Evolutionary conservation across 2,797 vertebrate genomes (phyloP), one percentile per base, ranked within the genome.

Genomic region (Myripristis jacobus): DNA sequence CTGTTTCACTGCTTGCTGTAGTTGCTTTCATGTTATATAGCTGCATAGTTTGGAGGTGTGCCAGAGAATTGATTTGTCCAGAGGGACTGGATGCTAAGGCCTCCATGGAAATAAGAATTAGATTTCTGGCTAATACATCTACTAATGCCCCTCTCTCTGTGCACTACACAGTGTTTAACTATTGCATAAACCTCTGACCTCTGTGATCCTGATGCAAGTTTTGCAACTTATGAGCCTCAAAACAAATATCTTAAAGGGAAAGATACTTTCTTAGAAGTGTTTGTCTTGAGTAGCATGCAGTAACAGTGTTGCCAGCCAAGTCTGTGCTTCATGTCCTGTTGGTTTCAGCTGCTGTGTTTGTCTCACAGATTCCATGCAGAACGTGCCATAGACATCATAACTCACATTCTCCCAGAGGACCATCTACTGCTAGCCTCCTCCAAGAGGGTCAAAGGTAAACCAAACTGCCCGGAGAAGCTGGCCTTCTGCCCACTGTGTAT

Each of bases 361-460:
- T 83, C 46, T 36, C 64, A 38, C 90, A 99, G 98, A 90, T 99
- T 99, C 91, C 98, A 99, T n/a, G 98, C 98, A 88, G 98, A 99
- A 93, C 96, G 97, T 94, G 98, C 98, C 93, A 99, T 99, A 94
- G 98, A 98, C 91, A 99, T 99, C 93, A 99, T 99, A 87, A 99
- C 97, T 89, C 98, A 99, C 90, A 99, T 99, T 92, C 96, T 99
- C 86, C 98, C 98, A 73, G 98, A 99, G 94, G 98, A 99, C 84
- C 98, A 99, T 93, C 96, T 99, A 84, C 94, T 99, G 81, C 92
- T 99, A 91, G 98, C 98, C 58, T 99, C 98, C 36, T 99, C 98
- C 29, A 99, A 99, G 93, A 95, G 98, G 92, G 98, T 99, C 90
- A 99, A 99, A 98, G 98, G 98, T 99, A 92, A 77, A 63, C 2